Base-by-base conservation (phyloP, 1,140 invertebrate species). In the Drosophila chauvacae region DNA sequence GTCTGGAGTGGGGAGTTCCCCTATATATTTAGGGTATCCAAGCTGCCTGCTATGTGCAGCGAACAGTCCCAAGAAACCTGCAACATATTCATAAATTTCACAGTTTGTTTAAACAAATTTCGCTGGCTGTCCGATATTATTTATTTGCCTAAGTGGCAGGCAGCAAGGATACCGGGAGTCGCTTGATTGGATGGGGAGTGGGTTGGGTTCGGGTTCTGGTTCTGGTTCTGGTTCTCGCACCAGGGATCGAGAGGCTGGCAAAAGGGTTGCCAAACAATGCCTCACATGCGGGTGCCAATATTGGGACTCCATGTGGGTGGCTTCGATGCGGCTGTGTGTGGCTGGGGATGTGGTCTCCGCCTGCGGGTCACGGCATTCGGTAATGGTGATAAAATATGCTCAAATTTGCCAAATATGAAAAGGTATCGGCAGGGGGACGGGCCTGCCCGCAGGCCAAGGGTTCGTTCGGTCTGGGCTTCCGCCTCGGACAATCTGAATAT, bases 371-470 rank as follows among this genome's bases (percentile, higher is more conserved):
- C 63, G 62, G 62, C 53, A 58, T 72, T 73, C 44, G 50, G 87
- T 87, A 90, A 90, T 90, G 87, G 87, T 90, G 87, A 90, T 90
- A 90, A 90, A 90, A 90, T 90, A 90, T 90, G 87, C 86, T 90
- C 87, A 91, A 90, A 90, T 87, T 90, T 90, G 87, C 77, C 84
- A 80, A 87, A 90, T 81, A 91, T 90, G 82, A 90, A 90, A 90
- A 91, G 83, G 85, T 90, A 90, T 76, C 68, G n/a, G 53, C 35
- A 35, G 35, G 28, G 20, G 20, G 5, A 41, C n/a, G 45, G 30
- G 55, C 33, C 45, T 55, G 69, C 78, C 73, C 62, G 65, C 51
- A 64, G 81, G 72, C 56, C 73, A 57, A 69, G 73, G 74, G 74
- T 61, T 69, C 14, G 23, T n/a, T 26, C 14, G 44, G 48, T 30